Evolutionary conservation across 2,888 invertebrate genomes (phyloP), one percentile per base, ranked within the genome.

Genomic region (Drosophila pseudotakahashii): DNA sequence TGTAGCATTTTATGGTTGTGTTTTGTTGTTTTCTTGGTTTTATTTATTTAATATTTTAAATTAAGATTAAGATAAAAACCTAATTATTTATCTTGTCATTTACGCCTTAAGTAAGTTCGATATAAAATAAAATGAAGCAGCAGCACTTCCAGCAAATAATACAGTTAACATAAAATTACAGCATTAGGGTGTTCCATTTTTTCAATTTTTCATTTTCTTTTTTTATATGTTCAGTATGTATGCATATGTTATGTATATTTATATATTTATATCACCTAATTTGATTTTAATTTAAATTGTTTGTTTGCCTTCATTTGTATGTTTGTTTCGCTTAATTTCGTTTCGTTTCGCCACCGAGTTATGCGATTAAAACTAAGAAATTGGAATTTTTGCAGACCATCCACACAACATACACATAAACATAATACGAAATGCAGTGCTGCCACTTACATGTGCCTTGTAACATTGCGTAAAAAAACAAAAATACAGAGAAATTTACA

Each of bases 11-110:
- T 23, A 61, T 45, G 41, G 44, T 69, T 59, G 45, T 60, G 32
- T 63, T 51, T 61, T 52, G 62, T 79, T 78, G 64, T 80, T 81
- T 80, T 78, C 62, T 70, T 70, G 68, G 57, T 76, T 80, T 86
- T 70, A 81, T 73, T 71, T 64, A 52, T 64, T 64, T 73, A 63
- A 41, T 62, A 50, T 66, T 72, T 81, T 84, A 81, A 81, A 84
- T 81, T 81, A 87, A 87, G 53, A 81, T 84, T 81, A 81, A 61
- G 77, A 81, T 88, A 85, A 85, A 82, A 88, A 84, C 85, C 82
- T 84, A 71, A 84, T 84, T 74, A 61, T 77, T 78, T 75, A 81
- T 81, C 88, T 84, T 81, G 81, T 87, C 81, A 87, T 84, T 87
- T 87, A 87, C 73, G 85, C 85, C 81, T 87, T 84, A 81, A 81